Conservation (phyloP, 1,140 invertebrate genomes). For the Drosophila serrata region DNA sequence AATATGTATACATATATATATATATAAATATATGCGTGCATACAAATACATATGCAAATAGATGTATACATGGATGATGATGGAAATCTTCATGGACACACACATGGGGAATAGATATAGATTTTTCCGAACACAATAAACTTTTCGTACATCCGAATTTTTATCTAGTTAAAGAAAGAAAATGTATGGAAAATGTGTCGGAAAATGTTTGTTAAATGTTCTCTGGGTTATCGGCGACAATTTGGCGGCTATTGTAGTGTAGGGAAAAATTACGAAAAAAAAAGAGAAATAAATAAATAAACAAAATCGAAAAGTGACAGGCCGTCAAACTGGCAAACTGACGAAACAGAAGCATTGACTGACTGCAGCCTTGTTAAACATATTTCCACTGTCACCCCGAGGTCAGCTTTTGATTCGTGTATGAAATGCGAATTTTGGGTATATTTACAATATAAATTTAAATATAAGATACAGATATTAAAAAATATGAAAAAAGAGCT, state of each 20-base stretch:
- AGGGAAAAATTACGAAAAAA: conserved; percentile 16
- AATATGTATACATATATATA: neutral
- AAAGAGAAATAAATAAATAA: conserved; percentile 8
- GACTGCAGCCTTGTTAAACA: conserved; percentile 58
- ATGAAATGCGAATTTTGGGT: neutral
- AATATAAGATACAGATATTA: neutral
- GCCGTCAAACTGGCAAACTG: conserved; percentile 56
- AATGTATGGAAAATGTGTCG: neutral
- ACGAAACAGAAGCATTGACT: conserved; percentile 61
- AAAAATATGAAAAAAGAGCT: neutral
- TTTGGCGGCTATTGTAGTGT: conserved; percentile 54
- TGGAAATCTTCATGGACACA: conserved; percentile 28
- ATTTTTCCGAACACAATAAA: conserved; percentile 27
- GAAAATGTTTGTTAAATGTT: conserved; percentile 22
- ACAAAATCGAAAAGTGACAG: conserved; percentile 43
- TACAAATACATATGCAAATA: conserved; percentile 15
- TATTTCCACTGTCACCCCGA: conserved; percentile 49
- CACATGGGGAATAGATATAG: conserved; percentile 28
- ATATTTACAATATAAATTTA: neutral
- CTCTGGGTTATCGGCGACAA: conserved; percentile 44
- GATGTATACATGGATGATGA: conserved; percentile 17
- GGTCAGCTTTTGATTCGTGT: conserved; percentile 30
- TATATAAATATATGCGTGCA: neutral
- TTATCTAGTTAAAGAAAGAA: neutral
- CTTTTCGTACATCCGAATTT: conserved; percentile 3